Evolutionary conservation across 2,113 vertebrate species (phyloP).

Genomic region (Melanocharis versteri): DNA sequence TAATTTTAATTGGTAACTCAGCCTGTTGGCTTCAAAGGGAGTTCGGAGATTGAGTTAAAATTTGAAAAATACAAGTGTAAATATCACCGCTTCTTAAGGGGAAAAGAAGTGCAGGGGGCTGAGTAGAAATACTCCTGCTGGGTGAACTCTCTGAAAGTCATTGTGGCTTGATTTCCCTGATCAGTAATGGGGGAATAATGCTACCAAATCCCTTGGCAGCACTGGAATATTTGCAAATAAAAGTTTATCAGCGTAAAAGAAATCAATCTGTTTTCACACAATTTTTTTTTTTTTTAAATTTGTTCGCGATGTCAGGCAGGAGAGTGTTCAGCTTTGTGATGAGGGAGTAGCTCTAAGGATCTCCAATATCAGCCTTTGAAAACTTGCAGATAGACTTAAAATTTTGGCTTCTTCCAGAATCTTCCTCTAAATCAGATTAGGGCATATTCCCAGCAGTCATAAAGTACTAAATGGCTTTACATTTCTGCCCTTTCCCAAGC

Average conservation of each 20-base stretch:
- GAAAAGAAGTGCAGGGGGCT: background rate
- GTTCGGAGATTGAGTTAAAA: background rate
- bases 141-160: background rate
- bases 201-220: rapidly evolving
- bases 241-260: background rate
- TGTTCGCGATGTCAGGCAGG: background rate
- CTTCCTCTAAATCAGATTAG: background rate
- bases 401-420: background rate
- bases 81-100: background rate
- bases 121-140: background rate
- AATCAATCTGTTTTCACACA: background rate
- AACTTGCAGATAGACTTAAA: background rate
- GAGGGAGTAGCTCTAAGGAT: background rate
- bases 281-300: background rate
- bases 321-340: background rate
- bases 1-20: background rate
- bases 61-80: background rate
- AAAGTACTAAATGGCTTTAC: background rate
- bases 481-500: background rate
- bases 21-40: background rate
- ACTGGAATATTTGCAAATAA: background rate
- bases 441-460: background rate
- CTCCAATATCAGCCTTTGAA: background rate
- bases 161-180: background rate
- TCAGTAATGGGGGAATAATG: background rate